Conservation (phyloP, 2,113 vertebrate species). For the Eidolon helvum region DNA sequence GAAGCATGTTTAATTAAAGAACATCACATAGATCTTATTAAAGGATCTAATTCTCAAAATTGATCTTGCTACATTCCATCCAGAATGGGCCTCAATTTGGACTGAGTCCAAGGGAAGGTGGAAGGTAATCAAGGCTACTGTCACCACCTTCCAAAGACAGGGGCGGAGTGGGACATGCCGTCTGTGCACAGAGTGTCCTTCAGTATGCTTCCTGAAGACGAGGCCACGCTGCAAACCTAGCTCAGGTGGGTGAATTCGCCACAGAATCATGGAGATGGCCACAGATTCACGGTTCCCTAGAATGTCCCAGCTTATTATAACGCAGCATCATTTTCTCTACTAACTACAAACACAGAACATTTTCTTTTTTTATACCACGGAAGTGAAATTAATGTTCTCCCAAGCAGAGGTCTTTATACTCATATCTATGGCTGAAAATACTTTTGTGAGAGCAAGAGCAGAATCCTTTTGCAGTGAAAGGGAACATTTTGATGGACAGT, state of each 20-base stretch:
- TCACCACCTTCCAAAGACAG: background rate
- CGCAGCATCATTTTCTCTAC: background rate
- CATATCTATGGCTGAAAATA: background rate
- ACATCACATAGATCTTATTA: background rate
- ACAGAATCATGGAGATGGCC: background rate
- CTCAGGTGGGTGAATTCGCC: background rate
- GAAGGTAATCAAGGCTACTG: background rate
- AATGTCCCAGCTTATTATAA: background rate
- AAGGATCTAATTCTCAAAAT: background rate
- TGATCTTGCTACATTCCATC: background rate
- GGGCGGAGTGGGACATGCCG: background rate
- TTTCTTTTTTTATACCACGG: background rate
- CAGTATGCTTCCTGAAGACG: accelerated
- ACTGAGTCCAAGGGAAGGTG: background rate
- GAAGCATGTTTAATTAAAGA: background rate
- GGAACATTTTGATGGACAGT: no score
- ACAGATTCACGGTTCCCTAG: background rate
- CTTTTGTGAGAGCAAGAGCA: background rate
- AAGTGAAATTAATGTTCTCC: background rate
- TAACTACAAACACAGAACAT: background rate
- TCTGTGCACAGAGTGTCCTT: accelerated
- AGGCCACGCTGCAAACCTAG: background rate
- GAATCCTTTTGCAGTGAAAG: background rate
- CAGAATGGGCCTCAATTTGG: background rate
- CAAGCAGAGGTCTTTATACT: background rate